phyloP scores from a whole-genome alignment of 2,797 vertebrate genomes.

The Avahi laniger region DNA sequence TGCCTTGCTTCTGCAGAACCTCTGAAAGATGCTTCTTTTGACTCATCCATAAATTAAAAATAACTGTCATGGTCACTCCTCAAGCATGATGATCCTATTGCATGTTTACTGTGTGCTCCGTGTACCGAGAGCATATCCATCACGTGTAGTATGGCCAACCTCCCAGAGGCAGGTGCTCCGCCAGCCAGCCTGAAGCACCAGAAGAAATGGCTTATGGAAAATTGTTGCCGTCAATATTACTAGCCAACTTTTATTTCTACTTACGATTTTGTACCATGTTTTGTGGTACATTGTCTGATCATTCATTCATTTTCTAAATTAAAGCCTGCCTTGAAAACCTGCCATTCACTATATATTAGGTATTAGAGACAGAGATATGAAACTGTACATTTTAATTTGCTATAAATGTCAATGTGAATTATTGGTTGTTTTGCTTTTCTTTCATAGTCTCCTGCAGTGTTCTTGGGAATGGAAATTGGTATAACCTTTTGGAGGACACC shows the following conservation, averaged over 20 bases:
- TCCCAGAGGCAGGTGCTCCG: not conserved
- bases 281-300: not conserved
- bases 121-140: fast-evolving
- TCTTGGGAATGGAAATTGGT: conserved; percentile 35
- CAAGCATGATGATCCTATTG: fast-evolving
- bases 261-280: not conserved
- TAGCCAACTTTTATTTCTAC: not conserved
- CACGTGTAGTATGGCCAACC: not conserved
- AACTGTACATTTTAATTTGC: conserved; percentile 28
- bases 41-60: not conserved
- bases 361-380: not conserved
- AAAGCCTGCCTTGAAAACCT: conserved; percentile 2
- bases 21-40: not conserved
- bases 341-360: not conserved
- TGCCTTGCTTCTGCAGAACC: not conserved
- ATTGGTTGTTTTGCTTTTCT: conserved; percentile 14
- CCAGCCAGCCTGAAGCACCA: no score
- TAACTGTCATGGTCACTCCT: not conserved
- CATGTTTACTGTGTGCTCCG: not conserved
- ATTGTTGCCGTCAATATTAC: not conserved
- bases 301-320: not conserved
- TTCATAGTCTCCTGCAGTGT: not conserved
- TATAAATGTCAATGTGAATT: not conserved
- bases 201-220: not conserved
- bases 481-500: conserved; percentile 13